These are phyloP conservation scores for Tamias sibiricus DNA, from an alignment of 2,113 vertebrate species.

Conservation along the genomic window DNA sequence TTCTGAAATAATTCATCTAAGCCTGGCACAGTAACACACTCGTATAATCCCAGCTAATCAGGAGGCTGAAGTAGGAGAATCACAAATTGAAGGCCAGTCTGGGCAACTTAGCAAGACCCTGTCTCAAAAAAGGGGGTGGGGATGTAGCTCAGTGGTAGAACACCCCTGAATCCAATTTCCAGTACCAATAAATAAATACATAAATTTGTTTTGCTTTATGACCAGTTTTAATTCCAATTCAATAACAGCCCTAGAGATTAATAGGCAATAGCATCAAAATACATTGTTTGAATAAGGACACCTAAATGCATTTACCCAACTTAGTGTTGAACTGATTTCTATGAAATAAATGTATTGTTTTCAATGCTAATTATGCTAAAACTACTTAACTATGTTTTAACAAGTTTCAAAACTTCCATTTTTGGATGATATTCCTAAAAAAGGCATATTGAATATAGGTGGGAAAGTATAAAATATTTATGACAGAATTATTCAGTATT, in stretches of 20 bases:
- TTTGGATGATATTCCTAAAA: slow-evolving; percentile 60
- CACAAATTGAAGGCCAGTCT: too few species aligned
- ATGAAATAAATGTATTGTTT: slow-evolving; percentile 47
- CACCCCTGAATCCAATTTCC: too few species aligned
- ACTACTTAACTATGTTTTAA: slow-evolving; percentile 52
- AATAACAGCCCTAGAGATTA: neutral
- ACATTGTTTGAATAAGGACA: slow-evolving; percentile 24
- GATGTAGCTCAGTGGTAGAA: too few species aligned
- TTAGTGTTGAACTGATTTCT: slow-evolving; percentile 51
- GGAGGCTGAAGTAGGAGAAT: too few species aligned
- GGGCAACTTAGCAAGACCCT: too few species aligned
- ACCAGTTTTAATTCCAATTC: slow-evolving; percentile 53
- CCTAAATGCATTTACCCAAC: neutral
- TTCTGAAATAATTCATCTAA: neutral
- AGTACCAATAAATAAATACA: too few species aligned
- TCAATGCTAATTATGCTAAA: slow-evolving; percentile 57
- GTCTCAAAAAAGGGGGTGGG: too few species aligned
- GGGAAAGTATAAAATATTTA: slow-evolving; percentile 65
- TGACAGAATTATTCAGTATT: slow-evolving; percentile 76
- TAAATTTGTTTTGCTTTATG: slow-evolving; percentile 40
- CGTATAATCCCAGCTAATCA: too few species aligned
- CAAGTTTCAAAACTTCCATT: slow-evolving; percentile 56
- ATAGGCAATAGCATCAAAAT: neutral
- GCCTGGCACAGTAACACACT: too few species aligned
- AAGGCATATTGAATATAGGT: slow-evolving; percentile 38